Conservation (phyloP, 2,113 vertebrate genomes). For the Oophaga pumilio region DNA sequence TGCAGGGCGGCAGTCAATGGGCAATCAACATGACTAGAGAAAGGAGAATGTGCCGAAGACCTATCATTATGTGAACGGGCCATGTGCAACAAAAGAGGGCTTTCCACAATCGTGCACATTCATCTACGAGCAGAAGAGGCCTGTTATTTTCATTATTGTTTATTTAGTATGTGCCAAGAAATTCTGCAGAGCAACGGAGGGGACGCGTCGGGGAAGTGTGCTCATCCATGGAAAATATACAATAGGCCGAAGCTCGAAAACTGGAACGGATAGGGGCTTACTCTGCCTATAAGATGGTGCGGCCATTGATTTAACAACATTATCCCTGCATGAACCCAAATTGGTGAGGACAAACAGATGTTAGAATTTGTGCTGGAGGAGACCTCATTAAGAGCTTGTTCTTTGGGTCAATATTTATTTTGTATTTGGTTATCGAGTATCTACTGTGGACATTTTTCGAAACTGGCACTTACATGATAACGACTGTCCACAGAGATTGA, state of each 20-base stretch:
- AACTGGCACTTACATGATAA: not conserved
- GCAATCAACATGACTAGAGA: constrained; percentile 53
- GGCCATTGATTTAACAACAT: not conserved
- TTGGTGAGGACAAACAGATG: not conserved
- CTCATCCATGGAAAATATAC: constrained; percentile 1
- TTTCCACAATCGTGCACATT: constrained; percentile 2
- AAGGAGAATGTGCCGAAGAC: constrained; percentile 21
- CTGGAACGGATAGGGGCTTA: not conserved
- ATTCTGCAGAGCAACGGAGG: not conserved
- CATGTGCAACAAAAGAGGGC: constrained; percentile 36
- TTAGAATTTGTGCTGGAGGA: not conserved
- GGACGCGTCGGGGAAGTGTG: not conserved
- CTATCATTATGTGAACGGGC: constrained; percentile 47
- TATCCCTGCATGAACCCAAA: not conserved
- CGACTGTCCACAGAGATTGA: not conserved
- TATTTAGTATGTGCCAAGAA: constrained; percentile 46
- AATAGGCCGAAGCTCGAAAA: not conserved
- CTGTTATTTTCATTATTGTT: constrained; percentile 53
- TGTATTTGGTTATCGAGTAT: not conserved
- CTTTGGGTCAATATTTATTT: not conserved
- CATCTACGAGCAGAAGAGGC: not conserved
- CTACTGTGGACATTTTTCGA: not conserved
- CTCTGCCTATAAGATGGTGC: not conserved
- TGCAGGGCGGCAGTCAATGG: constrained; percentile 38
- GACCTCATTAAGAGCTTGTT: not conserved